Percentiles rank a stretch among this genome's conserved stretches.
Conservation (phyloP, 2,888 invertebrate species). For the Lepeophtheirus nordmannii region DNA sequence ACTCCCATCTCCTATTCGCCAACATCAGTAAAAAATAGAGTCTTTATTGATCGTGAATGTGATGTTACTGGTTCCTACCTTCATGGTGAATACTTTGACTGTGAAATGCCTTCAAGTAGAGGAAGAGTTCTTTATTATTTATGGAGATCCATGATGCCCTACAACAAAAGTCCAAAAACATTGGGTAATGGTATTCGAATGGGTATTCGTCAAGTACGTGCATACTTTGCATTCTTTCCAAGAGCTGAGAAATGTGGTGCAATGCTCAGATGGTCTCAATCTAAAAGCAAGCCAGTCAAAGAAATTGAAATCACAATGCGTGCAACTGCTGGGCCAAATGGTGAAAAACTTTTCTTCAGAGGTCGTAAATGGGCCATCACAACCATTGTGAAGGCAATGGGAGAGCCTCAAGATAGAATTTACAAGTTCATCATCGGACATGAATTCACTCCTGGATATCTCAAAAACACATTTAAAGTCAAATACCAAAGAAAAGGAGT, state of each 20-base stretch:
- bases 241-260: constrained; percentile 21
- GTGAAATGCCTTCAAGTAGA: constrained; percentile 15
- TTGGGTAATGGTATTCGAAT: background rate
- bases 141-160: constrained; percentile 6
- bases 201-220: constrained; percentile 19
- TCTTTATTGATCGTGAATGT: constrained; percentile 1
- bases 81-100: constrained; percentile 23
- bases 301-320: constrained; percentile 22
- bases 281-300: constrained; percentile 14
- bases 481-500: constrained; percentile 6
- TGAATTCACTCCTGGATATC: constrained; percentile 16
- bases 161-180: constrained; percentile 23
- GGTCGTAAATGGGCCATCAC: constrained; percentile 16
- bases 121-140: background rate
- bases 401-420: constrained; percentile 8
- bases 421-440: constrained; percentile 17
- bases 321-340: background rate
- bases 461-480: constrained; percentile 16
- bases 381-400: constrained; percentile 19
- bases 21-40: background rate
- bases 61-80: constrained; percentile 8
- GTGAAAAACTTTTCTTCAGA: constrained; percentile 12
- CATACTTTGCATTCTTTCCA: constrained; percentile 15
- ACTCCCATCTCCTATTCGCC: background rate
- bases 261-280: constrained; percentile 11